These are phyloP conservation scores for Thysanoteuthis rhombus DNA, from an alignment of 2,888 invertebrate genomes.

Conservation along the genomic window DNA sequence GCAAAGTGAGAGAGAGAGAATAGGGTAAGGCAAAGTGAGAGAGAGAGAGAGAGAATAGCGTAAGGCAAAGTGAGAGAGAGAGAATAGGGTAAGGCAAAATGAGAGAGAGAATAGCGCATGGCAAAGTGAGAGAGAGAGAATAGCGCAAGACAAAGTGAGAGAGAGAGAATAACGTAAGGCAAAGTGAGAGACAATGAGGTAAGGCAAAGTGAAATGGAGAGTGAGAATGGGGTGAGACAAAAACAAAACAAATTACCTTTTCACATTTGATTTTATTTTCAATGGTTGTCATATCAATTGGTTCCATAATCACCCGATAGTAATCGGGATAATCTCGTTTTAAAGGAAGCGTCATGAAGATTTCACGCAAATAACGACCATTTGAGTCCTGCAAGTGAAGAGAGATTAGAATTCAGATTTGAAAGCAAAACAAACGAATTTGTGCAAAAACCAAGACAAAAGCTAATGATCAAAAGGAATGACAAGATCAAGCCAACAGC, in stretches of 20 bases:
- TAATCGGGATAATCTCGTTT: conserved; percentile 94
- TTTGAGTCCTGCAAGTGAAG: conserved; percentile 74
- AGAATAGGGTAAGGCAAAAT: no score
- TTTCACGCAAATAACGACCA: conserved; percentile 85
- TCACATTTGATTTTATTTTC: conserved; percentile 86
- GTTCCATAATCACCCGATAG: conserved; percentile 90
- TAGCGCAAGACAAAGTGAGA: no score
- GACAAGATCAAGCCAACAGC: no score
- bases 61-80: no score
- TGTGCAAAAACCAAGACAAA: background rate
- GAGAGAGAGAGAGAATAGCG: no score
- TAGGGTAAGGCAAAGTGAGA: no score
- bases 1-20: background rate
- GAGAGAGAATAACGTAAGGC: no score
- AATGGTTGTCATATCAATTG: conserved; percentile 94
- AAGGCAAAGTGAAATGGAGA: no score
- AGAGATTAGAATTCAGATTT: background rate
- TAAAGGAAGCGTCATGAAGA: conserved; percentile 96
- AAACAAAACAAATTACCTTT: conserved; percentile 64
- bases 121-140: no score
- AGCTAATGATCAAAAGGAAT: background rate
- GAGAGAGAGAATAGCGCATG: no score
- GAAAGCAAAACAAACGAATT: background rate
- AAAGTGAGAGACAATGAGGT: no score
- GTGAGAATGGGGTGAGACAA: background rate